A percentile compares a stretch with the other conserved stretches of the same genome.
Evolutionary conservation across 2,888 invertebrate genomes (phyloP).

Genomic region (Netelia fuscicornis): DNA sequence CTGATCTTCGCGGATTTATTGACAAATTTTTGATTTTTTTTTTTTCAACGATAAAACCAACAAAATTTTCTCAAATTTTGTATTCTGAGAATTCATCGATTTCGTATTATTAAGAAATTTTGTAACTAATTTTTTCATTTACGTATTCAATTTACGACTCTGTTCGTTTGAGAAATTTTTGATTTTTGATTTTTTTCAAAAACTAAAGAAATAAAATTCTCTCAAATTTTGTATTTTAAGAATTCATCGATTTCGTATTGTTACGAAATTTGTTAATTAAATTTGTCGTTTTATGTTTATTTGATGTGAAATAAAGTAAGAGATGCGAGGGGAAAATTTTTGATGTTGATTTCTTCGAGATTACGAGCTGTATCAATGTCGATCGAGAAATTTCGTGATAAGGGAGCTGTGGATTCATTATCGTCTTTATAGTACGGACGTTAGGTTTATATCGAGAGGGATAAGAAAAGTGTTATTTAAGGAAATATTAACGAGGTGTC

Average conservation of each 20-base stretch:
- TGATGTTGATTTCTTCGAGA: neutral
- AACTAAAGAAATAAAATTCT: no score
- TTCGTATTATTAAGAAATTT: no score
- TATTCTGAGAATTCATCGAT: no score
- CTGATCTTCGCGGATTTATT: neutral
- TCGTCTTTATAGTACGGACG: neutral
- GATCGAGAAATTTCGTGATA: slow-evolving; percentile 18
- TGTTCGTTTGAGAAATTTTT: no score
- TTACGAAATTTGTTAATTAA: no score
- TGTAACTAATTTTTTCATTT: no score
- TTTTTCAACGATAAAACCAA: neutral
- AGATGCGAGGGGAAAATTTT: neutral
- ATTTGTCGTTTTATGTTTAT: neutral
- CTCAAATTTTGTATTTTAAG: no score
- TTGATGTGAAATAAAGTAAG: neutral
- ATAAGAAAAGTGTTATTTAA: neutral
- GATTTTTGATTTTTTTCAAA: no score
- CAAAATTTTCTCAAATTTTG: neutral
- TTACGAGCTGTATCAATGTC: neutral
- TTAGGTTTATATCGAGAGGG: neutral
- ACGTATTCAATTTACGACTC: no score
- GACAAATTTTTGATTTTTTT: neutral
- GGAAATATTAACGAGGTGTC: neutral
- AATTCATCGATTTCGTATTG: no score
- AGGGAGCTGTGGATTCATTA: neutral